Evolutionary conservation across 2,888 invertebrate species (phyloP).

Genomic region (Yponomeuta malinellus): DNA sequence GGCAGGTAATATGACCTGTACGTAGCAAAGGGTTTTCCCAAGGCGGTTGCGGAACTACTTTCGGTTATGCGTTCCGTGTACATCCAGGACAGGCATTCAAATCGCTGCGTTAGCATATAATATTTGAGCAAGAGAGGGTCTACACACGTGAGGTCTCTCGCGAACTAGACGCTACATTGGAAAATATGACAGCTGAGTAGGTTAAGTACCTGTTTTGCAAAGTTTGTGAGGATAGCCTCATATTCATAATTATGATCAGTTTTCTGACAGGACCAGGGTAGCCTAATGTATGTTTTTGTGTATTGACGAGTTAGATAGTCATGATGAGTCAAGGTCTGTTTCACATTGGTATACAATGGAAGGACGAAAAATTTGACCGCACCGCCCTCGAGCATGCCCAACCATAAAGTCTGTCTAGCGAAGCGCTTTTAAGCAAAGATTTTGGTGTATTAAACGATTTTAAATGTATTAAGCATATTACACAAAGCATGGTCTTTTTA

Average conservation of each 20-base stretch:
- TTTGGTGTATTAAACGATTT: too few species aligned
- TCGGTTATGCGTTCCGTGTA: conserved; percentile 5
- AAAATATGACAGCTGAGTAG: neutral
- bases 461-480: too few species aligned
- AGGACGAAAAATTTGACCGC: too few species aligned
- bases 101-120: conserved; percentile 50
- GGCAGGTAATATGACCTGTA: neutral
- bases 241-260: too few species aligned
- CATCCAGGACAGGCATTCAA: conserved; percentile 35
- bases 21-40: conserved; percentile 34
- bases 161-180: neutral
- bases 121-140: conserved; percentile 30
- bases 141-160: neutral
- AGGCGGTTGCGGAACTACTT: conserved; percentile 32
- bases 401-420: too few species aligned
- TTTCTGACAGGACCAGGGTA: too few species aligned
- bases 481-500: too few species aligned
- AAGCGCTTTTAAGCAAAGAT: too few species aligned
- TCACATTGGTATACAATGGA: neutral
- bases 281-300: too few species aligned
- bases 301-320: neutral
- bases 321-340: neutral
- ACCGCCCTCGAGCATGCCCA: too few species aligned
- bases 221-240: too few species aligned
- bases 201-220: too few species aligned